Evolutionary conservation across 2,113 vertebrate genomes (phyloP), one percentile per base, ranked within the genome.

Genomic region (Hylia prasina): DNA sequence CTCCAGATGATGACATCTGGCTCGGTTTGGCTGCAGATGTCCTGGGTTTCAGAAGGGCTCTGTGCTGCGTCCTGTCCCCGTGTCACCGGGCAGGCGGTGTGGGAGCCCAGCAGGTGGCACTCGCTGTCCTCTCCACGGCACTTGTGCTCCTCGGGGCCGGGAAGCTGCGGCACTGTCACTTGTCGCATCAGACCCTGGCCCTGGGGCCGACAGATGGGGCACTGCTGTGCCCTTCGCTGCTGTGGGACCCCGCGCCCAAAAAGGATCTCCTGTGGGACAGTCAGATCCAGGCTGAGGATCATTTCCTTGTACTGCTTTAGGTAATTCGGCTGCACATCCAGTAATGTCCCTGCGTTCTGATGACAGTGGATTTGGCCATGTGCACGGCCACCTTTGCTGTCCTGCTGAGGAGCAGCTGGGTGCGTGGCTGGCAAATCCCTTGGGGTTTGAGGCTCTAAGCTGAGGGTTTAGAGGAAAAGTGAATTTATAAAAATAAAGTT

Each of bases 201-300:
- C 12, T 16, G 5, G 1, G 15, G 4, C 7, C 10, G 5, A 3
- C 18, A 13, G 39, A 3, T 11, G 44, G 35, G 39, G 30, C 40
- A 8, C 30, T 50, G 30, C 40, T 70, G 7, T 72, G 57, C 25
- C 0, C 0, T 17, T 51, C 0, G 1, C 35, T 35, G 63, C 15
- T 18, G 3, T 8, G 18, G 16, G n/a, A 19, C 19, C 22, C 35
- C 20, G 5, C 0, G 0, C 37, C 23, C 35, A 14, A 1, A 7
- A 10, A 4, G 11, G 20, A 25, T 51, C 27, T 23, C 47, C 16
- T 40, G 22, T 51, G 54, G 64, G 31, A 23, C 9, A 6, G 19
- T 27, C 30, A 20, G 51, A 14, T 42, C 48, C 31, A 50, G 58
- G 44, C 1, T 13, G 39, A 47, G 35, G 7, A 28, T 63, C 42